These are phyloP conservation scores for Myotis daubentonii DNA, from an alignment of 2,797 vertebrate species.

Conservation along the genomic window DNA sequence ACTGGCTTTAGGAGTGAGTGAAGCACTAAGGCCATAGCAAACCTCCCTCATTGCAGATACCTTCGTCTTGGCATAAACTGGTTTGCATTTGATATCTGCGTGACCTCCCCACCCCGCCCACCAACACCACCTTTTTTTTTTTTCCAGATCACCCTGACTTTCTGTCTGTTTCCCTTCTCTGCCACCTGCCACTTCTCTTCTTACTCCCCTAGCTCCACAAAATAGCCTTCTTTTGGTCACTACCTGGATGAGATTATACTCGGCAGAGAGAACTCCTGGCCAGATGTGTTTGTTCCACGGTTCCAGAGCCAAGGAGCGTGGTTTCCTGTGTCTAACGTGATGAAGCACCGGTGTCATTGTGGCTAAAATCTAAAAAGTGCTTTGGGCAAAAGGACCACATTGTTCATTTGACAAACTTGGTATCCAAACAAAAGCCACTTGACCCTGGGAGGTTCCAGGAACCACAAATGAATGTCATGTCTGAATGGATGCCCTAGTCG, in stretches of 20 bases:
- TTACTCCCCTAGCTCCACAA: neutral
- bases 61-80: neutral
- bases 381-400: slow-evolving; percentile 24
- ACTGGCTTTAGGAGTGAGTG: neutral
- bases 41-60: neutral
- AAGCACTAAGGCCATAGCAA: neutral
- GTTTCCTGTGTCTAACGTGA: slow-evolving; percentile 57
- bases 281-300: slow-evolving; percentile 24
- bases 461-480: slow-evolving; percentile 45
- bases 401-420: slow-evolving; percentile 67
- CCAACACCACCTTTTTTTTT: neutral
- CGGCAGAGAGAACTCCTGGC: neutral
- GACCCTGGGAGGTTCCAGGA: slow-evolving; percentile 64
- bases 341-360: slow-evolving; percentile 22
- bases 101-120: too few relatives aligned
- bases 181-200: neutral
- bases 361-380: slow-evolving; percentile 42
- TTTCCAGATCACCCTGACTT: neutral
- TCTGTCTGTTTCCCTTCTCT: neutral
- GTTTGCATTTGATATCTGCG: neutral
- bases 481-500: slow-evolving; percentile 44
- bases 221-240: neutral
- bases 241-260: neutral
- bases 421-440: slow-evolving; percentile 58
- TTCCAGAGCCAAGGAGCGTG: slow-evolving; percentile 37